phyloP scores from a whole-genome alignment of 1,140 invertebrate genomes.

The Pemphigus obesinymphae region DNA sequence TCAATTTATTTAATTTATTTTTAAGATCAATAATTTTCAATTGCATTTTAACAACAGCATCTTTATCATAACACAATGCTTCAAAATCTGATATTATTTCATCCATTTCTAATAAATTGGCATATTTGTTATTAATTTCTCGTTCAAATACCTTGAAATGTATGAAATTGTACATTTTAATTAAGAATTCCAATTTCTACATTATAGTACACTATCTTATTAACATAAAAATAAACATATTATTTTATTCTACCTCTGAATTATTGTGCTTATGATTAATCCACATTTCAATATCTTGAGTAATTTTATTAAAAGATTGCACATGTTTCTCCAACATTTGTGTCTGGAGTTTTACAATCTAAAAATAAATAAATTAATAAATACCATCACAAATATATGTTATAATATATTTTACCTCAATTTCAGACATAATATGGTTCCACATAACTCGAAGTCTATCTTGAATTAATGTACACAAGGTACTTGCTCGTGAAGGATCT shows the following conservation, averaged over 20 bases:
- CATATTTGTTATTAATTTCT: slow-evolving; percentile 24
- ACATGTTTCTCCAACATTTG: slow-evolving; percentile 58
- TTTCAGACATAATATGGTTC: slow-evolving; percentile 63
- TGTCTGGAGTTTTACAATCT: slow-evolving; percentile 52
- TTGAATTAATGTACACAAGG: slow-evolving; percentile 57
- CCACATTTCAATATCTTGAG: slow-evolving; percentile 55
- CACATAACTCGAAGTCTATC: slow-evolving; percentile 62
- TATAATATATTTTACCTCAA: slow-evolving; percentile 56
- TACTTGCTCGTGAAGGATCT: slow-evolving; percentile 56
- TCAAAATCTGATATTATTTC: slow-evolving; percentile 17
- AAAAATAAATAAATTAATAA: slow-evolving; percentile 36
- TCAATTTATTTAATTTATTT: slow-evolving; percentile 32
- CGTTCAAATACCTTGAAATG: slow-evolving; percentile 49
- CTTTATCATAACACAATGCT: slow-evolving; percentile 2
- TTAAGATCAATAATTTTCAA: not conserved
- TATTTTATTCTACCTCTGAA: slow-evolving; percentile 57
- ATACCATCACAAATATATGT: no score
- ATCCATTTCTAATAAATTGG: slow-evolving; percentile 31
- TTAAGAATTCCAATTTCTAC: not conserved
- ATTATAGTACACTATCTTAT: not conserved
- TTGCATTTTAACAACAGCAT: slow-evolving; percentile 13
- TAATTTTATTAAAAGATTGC: slow-evolving; percentile 53
- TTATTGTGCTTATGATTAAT: slow-evolving; percentile 54
- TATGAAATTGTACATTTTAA: not conserved
- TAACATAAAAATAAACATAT: slow-evolving; percentile 42